phyloP scores from a whole-genome alignment of 2,797 vertebrate genomes.

The Linurgus olivaceus region DNA sequence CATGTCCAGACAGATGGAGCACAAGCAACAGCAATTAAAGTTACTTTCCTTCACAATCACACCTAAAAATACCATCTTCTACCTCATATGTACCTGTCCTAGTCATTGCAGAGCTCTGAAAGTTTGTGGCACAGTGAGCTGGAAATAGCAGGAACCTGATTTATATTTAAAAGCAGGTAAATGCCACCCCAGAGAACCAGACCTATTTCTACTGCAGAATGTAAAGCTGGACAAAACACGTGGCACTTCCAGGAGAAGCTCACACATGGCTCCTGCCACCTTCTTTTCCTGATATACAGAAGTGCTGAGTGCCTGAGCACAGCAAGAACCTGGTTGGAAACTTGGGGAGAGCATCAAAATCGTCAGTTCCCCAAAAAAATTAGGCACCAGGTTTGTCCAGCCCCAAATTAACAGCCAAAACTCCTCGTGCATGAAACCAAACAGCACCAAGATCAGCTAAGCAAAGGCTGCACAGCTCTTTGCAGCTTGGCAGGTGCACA shows the following conservation, averaged over 20 bases:
- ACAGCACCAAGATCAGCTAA: neutral
- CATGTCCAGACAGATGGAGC: rapidly evolving
- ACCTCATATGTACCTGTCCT: neutral
- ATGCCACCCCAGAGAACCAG: neutral
- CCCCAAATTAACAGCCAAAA: neutral
- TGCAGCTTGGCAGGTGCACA: neutral
- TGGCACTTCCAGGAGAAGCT: neutral
- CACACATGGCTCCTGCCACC: neutral
- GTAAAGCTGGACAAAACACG: neutral
- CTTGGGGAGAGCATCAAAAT: neutral
- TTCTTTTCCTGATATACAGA: neutral
- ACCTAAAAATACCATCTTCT: neutral
- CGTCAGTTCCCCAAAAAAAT: neutral
- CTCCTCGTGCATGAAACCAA: neutral
- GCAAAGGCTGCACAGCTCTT: neutral
- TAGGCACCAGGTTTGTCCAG: neutral
- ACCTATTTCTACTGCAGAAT: neutral
- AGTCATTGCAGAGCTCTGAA: neutral
- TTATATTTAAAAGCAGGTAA: neutral
- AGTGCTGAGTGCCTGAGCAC: neutral
- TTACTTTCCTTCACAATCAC: neutral
- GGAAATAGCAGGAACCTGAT: neutral
- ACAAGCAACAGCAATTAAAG: neutral
- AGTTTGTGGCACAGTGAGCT: neutral
- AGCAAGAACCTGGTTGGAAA: neutral